A percentile compares a stretch with the other conserved stretches of the same genome.
These are phyloP conservation scores for Muscicapa striata DNA, from an alignment of 2,797 vertebrate species.

Conservation along the genomic window DNA sequence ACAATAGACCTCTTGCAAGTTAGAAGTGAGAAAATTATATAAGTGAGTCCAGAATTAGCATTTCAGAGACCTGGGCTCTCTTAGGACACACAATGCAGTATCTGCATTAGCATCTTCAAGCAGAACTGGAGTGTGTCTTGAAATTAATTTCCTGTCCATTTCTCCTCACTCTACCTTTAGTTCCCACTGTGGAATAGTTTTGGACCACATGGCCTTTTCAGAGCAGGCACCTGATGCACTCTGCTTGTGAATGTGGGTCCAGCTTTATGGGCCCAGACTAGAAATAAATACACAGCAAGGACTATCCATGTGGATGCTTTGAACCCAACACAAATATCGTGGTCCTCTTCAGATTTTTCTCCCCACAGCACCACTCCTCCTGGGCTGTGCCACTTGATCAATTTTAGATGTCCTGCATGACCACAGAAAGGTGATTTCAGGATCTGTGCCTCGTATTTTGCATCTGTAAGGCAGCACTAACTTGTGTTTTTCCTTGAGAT, in stretches of 20 bases:
- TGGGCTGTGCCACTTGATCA: background rate
- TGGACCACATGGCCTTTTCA: background rate
- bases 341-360: background rate
- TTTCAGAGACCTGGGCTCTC: background rate
- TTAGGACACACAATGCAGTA: background rate
- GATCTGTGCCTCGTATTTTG: background rate
- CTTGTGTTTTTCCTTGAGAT: background rate
- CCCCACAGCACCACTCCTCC: background rate
- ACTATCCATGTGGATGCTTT: background rate
- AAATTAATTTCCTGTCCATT: background rate
- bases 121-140: background rate
- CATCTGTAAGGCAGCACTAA: background rate
- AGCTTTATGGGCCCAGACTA: background rate
- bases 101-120: background rate
- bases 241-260: background rate
- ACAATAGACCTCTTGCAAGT: background rate
- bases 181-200: background rate
- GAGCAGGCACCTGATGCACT: background rate
- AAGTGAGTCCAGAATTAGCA: background rate
- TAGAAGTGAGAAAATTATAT: background rate
- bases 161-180: background rate
- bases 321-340: rapidly evolving
- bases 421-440: background rate
- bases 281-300: background rate
- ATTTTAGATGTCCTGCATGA: background rate